Evolutionary conservation across 1,140 invertebrate species (phyloP).

Genomic region (Trichonephila clavata): DNA sequence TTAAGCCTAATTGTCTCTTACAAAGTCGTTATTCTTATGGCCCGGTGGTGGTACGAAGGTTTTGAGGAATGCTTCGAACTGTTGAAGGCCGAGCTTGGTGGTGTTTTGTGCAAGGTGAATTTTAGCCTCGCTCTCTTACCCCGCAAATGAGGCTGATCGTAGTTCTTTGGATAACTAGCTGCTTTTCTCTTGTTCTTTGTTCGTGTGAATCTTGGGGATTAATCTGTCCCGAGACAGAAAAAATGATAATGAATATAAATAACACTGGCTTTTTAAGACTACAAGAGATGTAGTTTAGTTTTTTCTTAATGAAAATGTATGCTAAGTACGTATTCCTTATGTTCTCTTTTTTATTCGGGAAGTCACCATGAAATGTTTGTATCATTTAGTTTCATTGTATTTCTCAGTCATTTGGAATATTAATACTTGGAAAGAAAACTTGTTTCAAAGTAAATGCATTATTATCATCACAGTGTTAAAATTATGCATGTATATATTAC

Average conservation of each 20-base stretch:
- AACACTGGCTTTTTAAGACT: not conserved
- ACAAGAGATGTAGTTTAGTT: too few relatives aligned
- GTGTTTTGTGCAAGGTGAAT: not conserved
- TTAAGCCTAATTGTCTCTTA: conserved; percentile 51
- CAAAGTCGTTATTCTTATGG: conserved; percentile 40
- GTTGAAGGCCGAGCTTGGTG: not conserved
- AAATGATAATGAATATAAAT: not conserved
- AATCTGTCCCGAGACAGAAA: not conserved
- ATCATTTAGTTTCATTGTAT: too few relatives aligned
- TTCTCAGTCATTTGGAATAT: too few relatives aligned
- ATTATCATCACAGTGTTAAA: too few relatives aligned
- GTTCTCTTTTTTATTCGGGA: too few relatives aligned
- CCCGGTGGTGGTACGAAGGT: not conserved
- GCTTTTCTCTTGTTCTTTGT: not conserved
- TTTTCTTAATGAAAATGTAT: too few relatives aligned
- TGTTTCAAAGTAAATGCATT: too few relatives aligned
- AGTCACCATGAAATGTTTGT: too few relatives aligned
- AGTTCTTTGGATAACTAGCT: not conserved
- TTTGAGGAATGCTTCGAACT: not conserved
- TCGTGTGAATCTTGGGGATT: not conserved
- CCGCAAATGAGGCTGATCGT: not conserved
- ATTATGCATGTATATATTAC: too few relatives aligned
- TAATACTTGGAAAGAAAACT: too few relatives aligned
- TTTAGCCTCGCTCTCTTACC: not conserved
- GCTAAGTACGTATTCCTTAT: too few relatives aligned